Conservation (phyloP, 2,113 vertebrate species). For the Oreamnos americanus region DNA sequence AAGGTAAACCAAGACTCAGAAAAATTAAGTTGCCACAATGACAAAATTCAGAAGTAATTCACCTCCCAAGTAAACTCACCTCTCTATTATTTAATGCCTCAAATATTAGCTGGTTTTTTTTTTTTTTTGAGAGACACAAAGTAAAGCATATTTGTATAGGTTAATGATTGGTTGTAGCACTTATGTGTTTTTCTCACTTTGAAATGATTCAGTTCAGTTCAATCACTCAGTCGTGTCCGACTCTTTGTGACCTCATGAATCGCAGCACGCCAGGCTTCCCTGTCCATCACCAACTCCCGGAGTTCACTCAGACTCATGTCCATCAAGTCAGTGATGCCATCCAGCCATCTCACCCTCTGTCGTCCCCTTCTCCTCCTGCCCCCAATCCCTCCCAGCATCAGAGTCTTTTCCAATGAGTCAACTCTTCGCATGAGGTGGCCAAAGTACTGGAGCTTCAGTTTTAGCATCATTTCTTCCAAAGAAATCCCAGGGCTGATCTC, state of each 20-base stretch:
- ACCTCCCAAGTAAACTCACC: neutral
- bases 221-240: rapidly evolving
- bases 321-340: no score
- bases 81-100: neutral
- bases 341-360: no score
- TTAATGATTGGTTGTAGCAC: neutral
- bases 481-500: no score
- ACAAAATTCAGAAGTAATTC: neutral
- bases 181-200: neutral
- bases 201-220: neutral
- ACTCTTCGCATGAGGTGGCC: no score
- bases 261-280: no score
- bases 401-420: no score
- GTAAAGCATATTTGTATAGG: neutral
- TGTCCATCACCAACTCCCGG: no score
- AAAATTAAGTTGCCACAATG: neutral
- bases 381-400: no score
- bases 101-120: neutral
- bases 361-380: rapidly evolving
- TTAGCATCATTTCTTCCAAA: no score
- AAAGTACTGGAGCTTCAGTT: no score
- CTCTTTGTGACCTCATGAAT: no score
- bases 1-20: neutral
- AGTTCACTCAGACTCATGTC: no score
- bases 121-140: neutral